phyloP scores from a whole-genome alignment of 2,113 vertebrate species.

The Crocuta crocuta region DNA sequence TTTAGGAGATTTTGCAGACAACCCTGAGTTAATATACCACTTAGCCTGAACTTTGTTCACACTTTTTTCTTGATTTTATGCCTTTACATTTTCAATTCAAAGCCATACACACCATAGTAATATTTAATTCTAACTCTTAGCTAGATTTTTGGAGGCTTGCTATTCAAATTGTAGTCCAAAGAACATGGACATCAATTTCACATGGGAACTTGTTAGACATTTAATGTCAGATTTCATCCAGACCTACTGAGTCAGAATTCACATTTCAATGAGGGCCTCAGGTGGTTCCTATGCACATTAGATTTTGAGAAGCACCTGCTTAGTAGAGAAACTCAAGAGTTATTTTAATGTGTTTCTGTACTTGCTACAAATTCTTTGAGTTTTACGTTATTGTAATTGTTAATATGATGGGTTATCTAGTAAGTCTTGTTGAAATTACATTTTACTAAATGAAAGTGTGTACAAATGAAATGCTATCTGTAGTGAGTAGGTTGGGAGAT shows the following conservation, averaged over 20 bases:
- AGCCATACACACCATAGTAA: not conserved
- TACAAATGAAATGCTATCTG: not conserved
- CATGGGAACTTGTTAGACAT: not conserved
- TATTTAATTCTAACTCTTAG: not conserved
- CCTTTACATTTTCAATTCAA: not conserved
- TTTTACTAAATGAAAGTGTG: not conserved
- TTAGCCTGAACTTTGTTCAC: not conserved
- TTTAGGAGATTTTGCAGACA: not conserved
- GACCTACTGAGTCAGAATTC: not conserved
- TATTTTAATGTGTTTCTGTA: not conserved
- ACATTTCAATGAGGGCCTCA: not conserved
- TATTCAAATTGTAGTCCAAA: not conserved
- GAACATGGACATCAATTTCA: not conserved
- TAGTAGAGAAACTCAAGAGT: not conserved
- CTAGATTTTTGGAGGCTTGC: not conserved
- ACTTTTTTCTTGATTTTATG: not conserved
- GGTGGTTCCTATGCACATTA: not conserved
- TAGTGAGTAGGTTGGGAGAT: not conserved
- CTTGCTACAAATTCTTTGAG: not conserved
- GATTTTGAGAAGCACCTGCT: not conserved
- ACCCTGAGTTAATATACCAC: not conserved
- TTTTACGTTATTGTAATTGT: not conserved
- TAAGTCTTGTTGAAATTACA: not conserved
- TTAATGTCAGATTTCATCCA: not conserved
- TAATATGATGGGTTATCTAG: not conserved